Conservation (phyloP, 2,113 vertebrate genomes). For the Cyprinodon brontotheroides region DNA sequence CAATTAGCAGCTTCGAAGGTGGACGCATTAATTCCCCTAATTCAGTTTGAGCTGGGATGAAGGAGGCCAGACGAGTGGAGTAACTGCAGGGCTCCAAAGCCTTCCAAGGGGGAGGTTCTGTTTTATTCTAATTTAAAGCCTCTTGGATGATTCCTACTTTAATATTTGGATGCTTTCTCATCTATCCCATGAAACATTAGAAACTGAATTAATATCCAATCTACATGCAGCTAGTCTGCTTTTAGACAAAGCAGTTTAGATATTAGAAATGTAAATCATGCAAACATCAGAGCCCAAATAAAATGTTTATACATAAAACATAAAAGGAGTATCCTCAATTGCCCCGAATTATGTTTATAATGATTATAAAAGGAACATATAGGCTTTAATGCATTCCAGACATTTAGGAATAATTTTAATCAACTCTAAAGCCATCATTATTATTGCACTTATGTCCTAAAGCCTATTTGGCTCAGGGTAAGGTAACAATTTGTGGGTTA, state of each 20-base stretch:
- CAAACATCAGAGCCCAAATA: background rate
- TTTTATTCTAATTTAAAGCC: background rate
- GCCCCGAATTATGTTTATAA: no score
- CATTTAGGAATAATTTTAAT: no score
- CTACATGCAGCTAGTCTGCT: background rate
- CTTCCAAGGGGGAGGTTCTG: background rate
- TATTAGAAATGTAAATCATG: background rate
- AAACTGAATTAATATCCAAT: background rate
- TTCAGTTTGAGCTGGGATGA: slow-evolving; percentile 2
- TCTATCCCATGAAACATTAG: background rate
- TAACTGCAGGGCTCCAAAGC: background rate
- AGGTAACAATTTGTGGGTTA: background rate
- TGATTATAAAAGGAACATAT: no score
- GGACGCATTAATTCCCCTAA: background rate
- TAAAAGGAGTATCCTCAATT: no score
- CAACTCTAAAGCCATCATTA: background rate
- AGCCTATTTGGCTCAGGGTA: background rate
- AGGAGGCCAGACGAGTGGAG: background rate
- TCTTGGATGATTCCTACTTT: background rate
- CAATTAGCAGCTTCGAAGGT: slow-evolving; percentile 2
- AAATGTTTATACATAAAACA: no score
- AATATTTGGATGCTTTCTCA: background rate
- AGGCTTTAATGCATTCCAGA: background rate
- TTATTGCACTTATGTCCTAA: background rate
- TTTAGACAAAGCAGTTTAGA: background rate